These are phyloP conservation scores for Nothobranchius kuhntae DNA, from an alignment of 2,113 vertebrate species.

Conservation along the genomic window DNA sequence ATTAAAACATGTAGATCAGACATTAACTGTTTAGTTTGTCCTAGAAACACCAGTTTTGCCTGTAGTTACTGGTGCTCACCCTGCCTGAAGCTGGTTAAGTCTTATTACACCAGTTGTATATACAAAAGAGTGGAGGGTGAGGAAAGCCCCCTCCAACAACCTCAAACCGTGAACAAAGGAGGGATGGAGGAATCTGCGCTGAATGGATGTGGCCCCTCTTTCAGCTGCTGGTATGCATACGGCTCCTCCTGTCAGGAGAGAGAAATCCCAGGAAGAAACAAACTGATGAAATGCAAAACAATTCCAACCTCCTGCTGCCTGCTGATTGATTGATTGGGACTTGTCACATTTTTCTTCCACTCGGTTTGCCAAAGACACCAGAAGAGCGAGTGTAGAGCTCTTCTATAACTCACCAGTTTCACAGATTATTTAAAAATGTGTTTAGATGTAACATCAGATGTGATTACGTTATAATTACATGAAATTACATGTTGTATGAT, in stretches of 20 bases:
- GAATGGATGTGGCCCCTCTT: conserved; percentile 75
- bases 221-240: conserved; percentile 69
- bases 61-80: conserved; percentile 1
- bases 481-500: too few relatives aligned
- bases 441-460: too few relatives aligned
- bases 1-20: conserved; percentile 20
- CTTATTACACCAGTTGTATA: conserved; percentile 15
- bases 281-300: conserved; percentile 73
- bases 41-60: conserved; percentile 3
- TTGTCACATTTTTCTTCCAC: conserved; percentile 57
- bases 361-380: conserved; percentile 17
- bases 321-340: conserved; percentile 69
- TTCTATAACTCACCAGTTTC: too few relatives aligned
- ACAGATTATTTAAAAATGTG: too few relatives aligned
- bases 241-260: conserved; percentile 70
- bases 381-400: neutral
- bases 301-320: conserved; percentile 61
- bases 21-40: conserved; percentile 8
- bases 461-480: too few relatives aligned
- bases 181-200: conserved; percentile 55
- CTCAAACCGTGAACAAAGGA: conserved; percentile 71
- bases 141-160: conserved; percentile 70
- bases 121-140: conserved; percentile 59
- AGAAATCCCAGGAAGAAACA: conserved; percentile 75
- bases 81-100: conserved; percentile 32